A percentile compares a stretch with the other conserved stretches of the same genome.
phyloP scores from a whole-genome alignment of 2,113 vertebrate genomes.

The Spea multiplicata region DNA sequence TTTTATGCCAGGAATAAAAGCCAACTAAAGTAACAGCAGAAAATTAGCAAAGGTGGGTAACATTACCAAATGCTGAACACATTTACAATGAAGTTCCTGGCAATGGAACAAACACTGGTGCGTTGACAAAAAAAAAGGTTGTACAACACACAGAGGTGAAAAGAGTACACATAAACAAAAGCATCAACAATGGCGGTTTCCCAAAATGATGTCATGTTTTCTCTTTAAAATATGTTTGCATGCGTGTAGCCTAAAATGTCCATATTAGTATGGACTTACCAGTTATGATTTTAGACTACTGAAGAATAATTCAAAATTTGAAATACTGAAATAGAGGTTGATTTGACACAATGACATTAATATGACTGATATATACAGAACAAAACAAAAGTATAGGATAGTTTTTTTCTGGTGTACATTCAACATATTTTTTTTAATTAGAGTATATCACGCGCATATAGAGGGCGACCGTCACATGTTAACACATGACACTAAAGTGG shows the following conservation, averaged over 20 bases:
- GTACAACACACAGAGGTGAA: neutral
- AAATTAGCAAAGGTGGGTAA: neutral
- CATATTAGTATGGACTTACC: too few species aligned
- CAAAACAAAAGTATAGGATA: too few species aligned
- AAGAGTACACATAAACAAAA: neutral
- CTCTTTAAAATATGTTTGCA: neutral
- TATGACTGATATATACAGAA: too few species aligned
- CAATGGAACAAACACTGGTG: neutral
- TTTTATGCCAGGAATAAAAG: neutral
- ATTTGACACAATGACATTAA: too few species aligned
- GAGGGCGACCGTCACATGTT: too few species aligned
- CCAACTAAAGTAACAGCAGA: neutral
- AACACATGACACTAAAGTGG: too few species aligned
- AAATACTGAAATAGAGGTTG: too few species aligned
- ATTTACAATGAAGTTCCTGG: neutral
- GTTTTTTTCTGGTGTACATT: too few species aligned
- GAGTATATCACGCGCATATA: too few species aligned
- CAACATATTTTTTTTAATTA: too few species aligned
- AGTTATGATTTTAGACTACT: too few species aligned
- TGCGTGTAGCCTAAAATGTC: neutral
- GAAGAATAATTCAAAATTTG: too few species aligned
- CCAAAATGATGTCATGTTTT: neutral
- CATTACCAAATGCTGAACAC: neutral
- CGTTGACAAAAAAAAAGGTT: neutral
- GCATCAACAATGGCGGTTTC: neutral